Evolutionary conservation across 2,113 vertebrate genomes (phyloP).

Genomic region (Caranx melampygus): DNA sequence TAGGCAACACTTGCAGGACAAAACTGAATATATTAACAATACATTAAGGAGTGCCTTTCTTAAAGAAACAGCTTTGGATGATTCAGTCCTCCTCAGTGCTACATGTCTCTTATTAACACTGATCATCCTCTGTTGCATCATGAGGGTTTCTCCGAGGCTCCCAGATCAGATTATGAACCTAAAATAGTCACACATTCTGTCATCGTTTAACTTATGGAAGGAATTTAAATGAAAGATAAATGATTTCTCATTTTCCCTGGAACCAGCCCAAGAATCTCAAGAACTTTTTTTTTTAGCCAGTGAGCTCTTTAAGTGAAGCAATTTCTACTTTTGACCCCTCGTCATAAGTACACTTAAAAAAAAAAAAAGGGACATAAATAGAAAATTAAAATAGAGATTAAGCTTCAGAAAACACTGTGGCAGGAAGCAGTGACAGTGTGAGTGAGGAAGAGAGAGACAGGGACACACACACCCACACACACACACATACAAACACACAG

Average conservation of each 20-base stretch:
- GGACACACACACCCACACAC: background rate
- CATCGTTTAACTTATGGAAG: no score
- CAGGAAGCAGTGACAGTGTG: background rate
- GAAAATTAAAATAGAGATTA: background rate
- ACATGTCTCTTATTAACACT: background rate
- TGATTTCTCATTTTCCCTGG: no score
- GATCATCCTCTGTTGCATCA: background rate
- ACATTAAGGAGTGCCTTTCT: background rate
- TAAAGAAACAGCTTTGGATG: background rate
- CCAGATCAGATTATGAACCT: no score
- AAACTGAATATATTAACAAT: constrained; percentile 20
- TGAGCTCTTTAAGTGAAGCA: background rate
- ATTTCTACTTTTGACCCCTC: no score
- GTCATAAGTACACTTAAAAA: background rate
- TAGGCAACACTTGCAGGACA: no score
- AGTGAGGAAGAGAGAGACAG: background rate
- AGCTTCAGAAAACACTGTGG: background rate
- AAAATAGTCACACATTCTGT: no score
- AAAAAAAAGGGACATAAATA: no score
- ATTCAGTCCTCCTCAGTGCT: background rate
- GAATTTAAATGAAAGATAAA: no score
- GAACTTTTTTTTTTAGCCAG: background rate
- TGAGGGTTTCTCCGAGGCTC: no score
- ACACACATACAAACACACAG: constrained; percentile 2
- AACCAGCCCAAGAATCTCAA: no score